Evolutionary conservation across 2,113 vertebrate genomes (phyloP), one percentile per base, ranked within the genome.

Genomic region (Syngnathus typhle): DNA sequence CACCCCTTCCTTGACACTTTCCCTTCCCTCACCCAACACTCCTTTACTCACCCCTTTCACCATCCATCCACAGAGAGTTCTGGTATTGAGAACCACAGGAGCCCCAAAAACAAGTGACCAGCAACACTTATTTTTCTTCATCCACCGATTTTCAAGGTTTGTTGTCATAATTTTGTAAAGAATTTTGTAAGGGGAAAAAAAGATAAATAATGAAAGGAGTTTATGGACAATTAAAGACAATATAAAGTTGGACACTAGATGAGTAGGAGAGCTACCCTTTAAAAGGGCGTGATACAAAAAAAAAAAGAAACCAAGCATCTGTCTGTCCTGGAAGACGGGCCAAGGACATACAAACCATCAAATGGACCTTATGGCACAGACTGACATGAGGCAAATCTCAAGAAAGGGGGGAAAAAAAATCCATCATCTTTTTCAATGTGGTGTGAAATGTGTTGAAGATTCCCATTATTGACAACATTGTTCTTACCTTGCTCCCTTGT

Each of bases 201-300:
- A 72, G 69, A 75, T 81, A 78, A 70, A 82, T 81, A 84, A 84
- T 73, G 75, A 67, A 74, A 87, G 78, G 83, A 83, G 85, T 88
- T 83, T 89, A 87, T 90, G 88, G 88, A 84, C 84, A 87, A 85
- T 82, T 89, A 89, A 88, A 89, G 88, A 89, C 84, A 72, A 64
- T 89, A 77, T 87, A 75, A 84, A 80, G 81, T 77, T 85, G 86
- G 85, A 88, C 72, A 80, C 70, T 85, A 87, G 87, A 80, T 23
- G 74, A 69, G 80, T 73, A 67, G 81, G 74, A 84, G 86, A 81
- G 89, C 83, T 92, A 85, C 91, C 91, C 91, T 92, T 92, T 91
- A 91, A 92, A 92, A 92, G 90, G 91, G 90, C 87, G 72, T 81
- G 59, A 43, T 46, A 18, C 47, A 59, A 23, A 32, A 60, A 70